A percentile compares a stretch with the other conserved stretches of the same genome.
Conservation (phyloP, 2,888 invertebrate species). For the Nudaria mundana region DNA sequence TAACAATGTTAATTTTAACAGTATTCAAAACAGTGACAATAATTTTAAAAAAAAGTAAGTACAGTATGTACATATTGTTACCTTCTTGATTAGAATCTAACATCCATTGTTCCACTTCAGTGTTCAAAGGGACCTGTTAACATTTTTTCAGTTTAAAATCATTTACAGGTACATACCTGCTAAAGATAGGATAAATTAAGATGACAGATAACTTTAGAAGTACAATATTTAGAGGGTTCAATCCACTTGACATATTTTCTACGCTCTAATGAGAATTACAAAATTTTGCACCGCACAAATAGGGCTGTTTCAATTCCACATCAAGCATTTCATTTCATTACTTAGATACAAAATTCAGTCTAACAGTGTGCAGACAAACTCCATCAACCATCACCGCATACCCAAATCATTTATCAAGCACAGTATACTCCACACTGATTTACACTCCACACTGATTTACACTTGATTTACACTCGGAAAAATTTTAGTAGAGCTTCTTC, state of each 20-base stretch:
- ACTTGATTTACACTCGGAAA: no score
- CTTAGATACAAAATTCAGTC: no score
- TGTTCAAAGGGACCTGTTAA: slow-evolving; percentile 33
- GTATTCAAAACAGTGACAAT: no score
- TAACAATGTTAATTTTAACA: no score
- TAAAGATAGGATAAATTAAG: slow-evolving; percentile 16
- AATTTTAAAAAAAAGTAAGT: slow-evolving; percentile 16
- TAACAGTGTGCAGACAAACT: slow-evolving; percentile 60
- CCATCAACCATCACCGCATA: slow-evolving; percentile 46
- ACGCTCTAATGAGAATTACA: slow-evolving; percentile 77
- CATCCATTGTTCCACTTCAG: slow-evolving; percentile 44
- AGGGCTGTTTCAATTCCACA: slow-evolving; percentile 29
- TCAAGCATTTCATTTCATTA: no score
- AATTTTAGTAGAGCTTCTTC: no score
- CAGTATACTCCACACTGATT: slow-evolving; percentile 51
- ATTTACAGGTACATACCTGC: slow-evolving; percentile 7
- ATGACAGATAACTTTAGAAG: slow-evolving; percentile 34
- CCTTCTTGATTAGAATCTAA: slow-evolving; percentile 40
- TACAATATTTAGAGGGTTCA: slow-evolving; percentile 46
- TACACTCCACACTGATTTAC: no score
- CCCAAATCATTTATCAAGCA: slow-evolving; percentile 43
- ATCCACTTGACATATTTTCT: slow-evolving; percentile 74
- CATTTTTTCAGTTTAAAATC: slow-evolving; percentile 13
- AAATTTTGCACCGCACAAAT: slow-evolving; percentile 54
- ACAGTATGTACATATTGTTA: no score